A percentile compares a stretch with the other conserved stretches of the same genome.
Conservation (phyloP, 2,888 invertebrate species). For the Celastrina argiolus region DNA sequence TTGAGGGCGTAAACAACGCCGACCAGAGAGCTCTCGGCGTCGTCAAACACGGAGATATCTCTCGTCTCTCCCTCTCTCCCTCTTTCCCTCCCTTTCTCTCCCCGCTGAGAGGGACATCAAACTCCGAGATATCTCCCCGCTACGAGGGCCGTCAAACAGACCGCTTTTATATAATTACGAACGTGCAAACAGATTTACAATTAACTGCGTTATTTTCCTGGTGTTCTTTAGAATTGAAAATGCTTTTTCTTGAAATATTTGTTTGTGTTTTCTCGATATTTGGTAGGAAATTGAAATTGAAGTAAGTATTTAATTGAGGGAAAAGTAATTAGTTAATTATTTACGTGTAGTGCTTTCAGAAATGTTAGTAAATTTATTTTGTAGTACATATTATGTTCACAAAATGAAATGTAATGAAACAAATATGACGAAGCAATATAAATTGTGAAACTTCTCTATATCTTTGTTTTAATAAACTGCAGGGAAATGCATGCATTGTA, state of each 20-base stretch:
- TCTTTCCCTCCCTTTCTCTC: not conserved
- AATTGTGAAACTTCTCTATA: too few relatives aligned
- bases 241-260: not conserved
- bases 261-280: not conserved
- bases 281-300: not conserved
- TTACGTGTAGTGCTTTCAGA: too few relatives aligned
- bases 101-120: too few relatives aligned
- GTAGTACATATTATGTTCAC: too few relatives aligned
- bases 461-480: too few relatives aligned
- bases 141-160: not conserved
- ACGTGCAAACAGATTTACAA: constrained; percentile 16
- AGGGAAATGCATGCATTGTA: not conserved
- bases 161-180: constrained; percentile 15
- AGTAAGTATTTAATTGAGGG: not conserved
- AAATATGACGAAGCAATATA: too few relatives aligned
- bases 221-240: constrained; percentile 7
- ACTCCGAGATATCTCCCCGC: too few relatives aligned
- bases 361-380: too few relatives aligned
- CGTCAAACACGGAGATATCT: constrained; percentile 12
- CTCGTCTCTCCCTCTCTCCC: not conserved
- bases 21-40: not conserved
- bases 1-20: constrained; percentile 13
- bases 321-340: too few relatives aligned
- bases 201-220: constrained; percentile 12
- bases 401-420: too few relatives aligned